These are phyloP conservation scores for Drosophila eohydei DNA, from an alignment of 2,888 invertebrate genomes.

Conservation along the genomic window DNA sequence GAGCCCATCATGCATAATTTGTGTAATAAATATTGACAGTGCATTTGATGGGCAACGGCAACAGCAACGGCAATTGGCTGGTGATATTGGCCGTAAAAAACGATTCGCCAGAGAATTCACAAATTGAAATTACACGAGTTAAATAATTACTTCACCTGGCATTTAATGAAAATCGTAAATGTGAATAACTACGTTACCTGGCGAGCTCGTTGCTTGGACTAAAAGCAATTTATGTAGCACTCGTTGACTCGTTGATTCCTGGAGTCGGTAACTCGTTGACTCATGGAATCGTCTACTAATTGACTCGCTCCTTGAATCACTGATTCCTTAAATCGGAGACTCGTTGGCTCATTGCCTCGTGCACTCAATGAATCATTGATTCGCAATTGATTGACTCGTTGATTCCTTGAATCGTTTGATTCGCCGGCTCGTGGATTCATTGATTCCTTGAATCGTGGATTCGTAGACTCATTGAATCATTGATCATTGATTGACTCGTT, in stretches of 20 bases:
- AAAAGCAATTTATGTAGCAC: background rate
- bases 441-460: background rate
- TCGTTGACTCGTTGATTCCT: background rate
- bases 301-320: background rate
- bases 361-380: background rate
- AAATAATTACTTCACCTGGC: constrained; percentile 18
- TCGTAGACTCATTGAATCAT: background rate
- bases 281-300: background rate
- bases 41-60: constrained; percentile 50
- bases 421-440: background rate
- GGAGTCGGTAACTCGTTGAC: background rate
- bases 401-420: too few species aligned
- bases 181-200: background rate
- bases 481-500: background rate
- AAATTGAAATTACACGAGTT: constrained; percentile 30
- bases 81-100: constrained; percentile 37
- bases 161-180: constrained; percentile 12
- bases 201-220: too few species aligned
- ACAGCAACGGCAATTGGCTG: constrained; percentile 4
- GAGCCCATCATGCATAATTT: constrained; percentile 63
- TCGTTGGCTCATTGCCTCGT: background rate
- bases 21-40: constrained; percentile 71
- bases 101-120: constrained; percentile 41
- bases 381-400: background rate
- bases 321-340: background rate